Evolutionary conservation across 2,797 vertebrate species (phyloP).

Genomic region (Pteropus rufus): DNA sequence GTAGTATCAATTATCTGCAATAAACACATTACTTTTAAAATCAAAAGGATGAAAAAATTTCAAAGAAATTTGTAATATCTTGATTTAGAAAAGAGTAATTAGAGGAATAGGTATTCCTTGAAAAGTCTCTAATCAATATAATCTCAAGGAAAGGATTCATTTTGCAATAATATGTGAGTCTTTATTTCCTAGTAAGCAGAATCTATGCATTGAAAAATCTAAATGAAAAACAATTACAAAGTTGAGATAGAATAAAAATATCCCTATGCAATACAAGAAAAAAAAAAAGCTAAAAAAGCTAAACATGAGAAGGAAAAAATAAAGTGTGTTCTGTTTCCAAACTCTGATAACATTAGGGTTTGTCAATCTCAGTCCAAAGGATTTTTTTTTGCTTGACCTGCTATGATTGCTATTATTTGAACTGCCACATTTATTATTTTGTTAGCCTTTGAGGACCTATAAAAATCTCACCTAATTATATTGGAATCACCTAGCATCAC

Average conservation of each 20-base stretch:
- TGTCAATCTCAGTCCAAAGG: slow-evolving; percentile 62
- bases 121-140: slow-evolving; percentile 45
- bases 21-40: not conserved
- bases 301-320: not conserved
- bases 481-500: slow-evolving; percentile 78
- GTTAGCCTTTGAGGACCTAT: slow-evolving; percentile 81
- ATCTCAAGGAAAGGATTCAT: slow-evolving; percentile 58
- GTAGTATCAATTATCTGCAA: not conserved
- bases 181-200: slow-evolving; percentile 62
- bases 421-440: slow-evolving; percentile 83
- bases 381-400: slow-evolving; percentile 78
- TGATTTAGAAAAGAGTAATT: slow-evolving; percentile 24
- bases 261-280: not conserved
- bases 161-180: slow-evolving; percentile 56
- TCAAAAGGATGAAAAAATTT: not conserved
- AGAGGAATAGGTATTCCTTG: slow-evolving; percentile 26
- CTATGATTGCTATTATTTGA: slow-evolving; percentile 79
- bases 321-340: slow-evolving; percentile 44
- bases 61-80: not conserved
- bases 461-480: slow-evolving; percentile 83
- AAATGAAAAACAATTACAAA: slow-evolving; percentile 61
- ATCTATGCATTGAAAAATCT: slow-evolving; percentile 68
- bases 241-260: slow-evolving; percentile 64
- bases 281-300: not conserved
- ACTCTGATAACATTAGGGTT: slow-evolving; percentile 62